Conservation (phyloP, 1,140 invertebrate species). For the Pectinophora gossypiella region DNA sequence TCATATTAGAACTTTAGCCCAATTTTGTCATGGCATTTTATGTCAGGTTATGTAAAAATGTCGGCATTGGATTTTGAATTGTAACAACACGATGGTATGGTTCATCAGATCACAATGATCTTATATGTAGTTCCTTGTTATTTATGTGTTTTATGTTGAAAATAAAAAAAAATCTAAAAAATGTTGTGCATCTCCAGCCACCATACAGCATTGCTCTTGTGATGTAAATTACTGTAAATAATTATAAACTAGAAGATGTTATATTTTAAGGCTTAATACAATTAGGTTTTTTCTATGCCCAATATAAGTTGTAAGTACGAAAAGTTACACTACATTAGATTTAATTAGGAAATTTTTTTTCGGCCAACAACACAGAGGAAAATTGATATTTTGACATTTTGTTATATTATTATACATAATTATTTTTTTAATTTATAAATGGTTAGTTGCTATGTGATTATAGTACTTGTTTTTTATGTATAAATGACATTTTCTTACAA, state of each 20-base stretch:
- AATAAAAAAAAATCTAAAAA: conserved; percentile 17
- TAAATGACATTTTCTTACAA: not conserved
- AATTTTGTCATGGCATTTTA: too few relatives aligned
- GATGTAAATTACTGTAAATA: conserved; percentile 72
- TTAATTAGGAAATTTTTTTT: not conserved
- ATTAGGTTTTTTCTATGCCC: conserved; percentile 27
- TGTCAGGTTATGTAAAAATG: too few relatives aligned
- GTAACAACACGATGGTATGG: too few relatives aligned
- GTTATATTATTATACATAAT: conserved; percentile 23
- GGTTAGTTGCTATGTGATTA: conserved; percentile 34
- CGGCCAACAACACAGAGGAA: not conserved
- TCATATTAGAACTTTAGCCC: too few relatives aligned
- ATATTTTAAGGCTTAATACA: conserved; percentile 41
- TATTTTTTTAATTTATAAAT: conserved; percentile 28
- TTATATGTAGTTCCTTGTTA: conserved; percentile 40
- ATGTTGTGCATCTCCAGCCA: conserved; percentile 34
- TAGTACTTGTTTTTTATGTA: not conserved
- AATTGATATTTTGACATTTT: conserved; percentile 24
- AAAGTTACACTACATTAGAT: conserved; percentile 15
- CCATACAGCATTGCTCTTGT: conserved; percentile 42
- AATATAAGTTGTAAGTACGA: conserved; percentile 30
- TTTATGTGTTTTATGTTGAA: conserved; percentile 13
- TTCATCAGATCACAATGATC: too few relatives aligned
- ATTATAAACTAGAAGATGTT: conserved; percentile 29
- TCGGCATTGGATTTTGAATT: too few relatives aligned